Evolutionary conservation across 2,888 invertebrate species (phyloP).

Genomic region (Molorchus minor): DNA sequence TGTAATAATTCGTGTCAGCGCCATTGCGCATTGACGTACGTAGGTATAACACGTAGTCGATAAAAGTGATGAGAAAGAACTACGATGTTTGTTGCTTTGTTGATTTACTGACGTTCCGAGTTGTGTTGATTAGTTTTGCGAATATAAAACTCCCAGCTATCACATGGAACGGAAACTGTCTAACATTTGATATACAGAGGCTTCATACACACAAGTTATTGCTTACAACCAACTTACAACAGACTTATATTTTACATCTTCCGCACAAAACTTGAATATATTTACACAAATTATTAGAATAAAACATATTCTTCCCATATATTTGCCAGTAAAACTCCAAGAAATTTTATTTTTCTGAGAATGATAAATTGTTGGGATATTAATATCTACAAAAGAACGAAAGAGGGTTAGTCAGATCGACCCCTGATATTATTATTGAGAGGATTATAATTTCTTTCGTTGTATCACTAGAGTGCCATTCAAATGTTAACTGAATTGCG

Average conservation of each 20-base stretch:
- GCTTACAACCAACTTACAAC: not conserved
- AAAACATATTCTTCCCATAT: not conserved
- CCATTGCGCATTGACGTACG: not conserved
- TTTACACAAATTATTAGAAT: not conserved
- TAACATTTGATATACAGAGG: too few species aligned
- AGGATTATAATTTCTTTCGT: too few species aligned
- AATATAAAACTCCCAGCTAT: too few species aligned
- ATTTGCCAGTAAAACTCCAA: not conserved
- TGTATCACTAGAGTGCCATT: too few species aligned
- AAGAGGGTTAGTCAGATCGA: not conserved
- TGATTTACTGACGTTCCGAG: too few species aligned
- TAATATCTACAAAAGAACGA: not conserved
- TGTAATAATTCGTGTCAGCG: slow-evolving; percentile 1
- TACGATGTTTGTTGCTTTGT: too few species aligned
- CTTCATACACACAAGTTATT: too few species aligned
- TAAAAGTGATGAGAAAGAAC: too few species aligned
- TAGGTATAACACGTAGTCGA: not conserved
- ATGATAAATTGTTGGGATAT: slow-evolving; percentile 14
- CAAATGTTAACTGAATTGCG: too few species aligned
- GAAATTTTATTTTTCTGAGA: not conserved
- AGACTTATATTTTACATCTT: not conserved
- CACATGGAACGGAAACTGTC: too few species aligned
- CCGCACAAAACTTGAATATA: not conserved
- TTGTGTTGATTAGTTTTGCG: too few species aligned
- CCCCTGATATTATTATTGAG: slow-evolving; percentile 2